Conservation (phyloP, 1,140 invertebrate species). For the Cryptotermes secundus region DNA sequence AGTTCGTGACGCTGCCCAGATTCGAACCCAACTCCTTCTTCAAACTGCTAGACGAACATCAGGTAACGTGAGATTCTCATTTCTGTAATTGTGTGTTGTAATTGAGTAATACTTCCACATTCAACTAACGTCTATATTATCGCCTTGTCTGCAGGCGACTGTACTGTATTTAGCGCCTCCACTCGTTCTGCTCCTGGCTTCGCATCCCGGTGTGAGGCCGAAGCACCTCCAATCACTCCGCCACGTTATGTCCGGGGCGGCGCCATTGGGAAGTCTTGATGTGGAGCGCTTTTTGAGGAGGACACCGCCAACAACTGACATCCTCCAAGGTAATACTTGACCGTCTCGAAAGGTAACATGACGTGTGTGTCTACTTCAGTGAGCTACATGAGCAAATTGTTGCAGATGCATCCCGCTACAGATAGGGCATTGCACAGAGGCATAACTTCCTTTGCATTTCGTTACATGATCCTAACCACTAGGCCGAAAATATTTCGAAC, state of each 20-base stretch:
- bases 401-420: too few relatives aligned
- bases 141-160: conserved; percentile 40
- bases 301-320: conserved; percentile 48
- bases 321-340: conserved; percentile 40
- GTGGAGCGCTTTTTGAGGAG: conserved; percentile 56
- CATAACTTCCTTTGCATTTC: too few relatives aligned
- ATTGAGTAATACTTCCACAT: too few relatives aligned
- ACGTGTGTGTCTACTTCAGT: too few relatives aligned
- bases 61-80: conserved; percentile 41
- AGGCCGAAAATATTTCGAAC: too few relatives aligned
- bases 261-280: conserved; percentile 62
- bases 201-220: conserved; percentile 58
- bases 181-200: conserved; percentile 65
- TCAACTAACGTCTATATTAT: too few relatives aligned
- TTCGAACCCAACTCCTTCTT: conserved; percentile 51
- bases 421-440: too few relatives aligned
- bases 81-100: too few relatives aligned
- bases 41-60: conserved; percentile 46
- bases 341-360: neutral
- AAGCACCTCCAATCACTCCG: conserved; percentile 57
- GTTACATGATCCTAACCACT: too few relatives aligned
- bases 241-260: conserved; percentile 65
- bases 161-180: conserved; percentile 52
- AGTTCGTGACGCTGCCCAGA: conserved; percentile 47
- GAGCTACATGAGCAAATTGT: too few relatives aligned